Evolutionary conservation across 2,888 invertebrate species (phyloP), one percentile per base, ranked within the genome.

Genomic region (Erebia aethiops): DNA sequence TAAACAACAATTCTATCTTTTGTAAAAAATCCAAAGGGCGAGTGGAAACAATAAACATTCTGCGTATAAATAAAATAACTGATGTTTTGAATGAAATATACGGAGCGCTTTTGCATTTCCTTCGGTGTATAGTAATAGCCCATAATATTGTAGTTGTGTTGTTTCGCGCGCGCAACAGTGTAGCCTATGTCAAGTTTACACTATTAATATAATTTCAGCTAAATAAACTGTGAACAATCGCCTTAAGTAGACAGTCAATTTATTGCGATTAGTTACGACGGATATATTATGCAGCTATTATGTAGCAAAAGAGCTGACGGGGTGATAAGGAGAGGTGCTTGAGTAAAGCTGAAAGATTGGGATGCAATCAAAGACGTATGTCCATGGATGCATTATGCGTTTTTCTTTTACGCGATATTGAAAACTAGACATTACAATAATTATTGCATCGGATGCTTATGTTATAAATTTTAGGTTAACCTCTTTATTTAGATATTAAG

Each of bases 211-310:
- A 18, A 18, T 18, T 61, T 46, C 13, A 61, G 46, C 7, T 18
- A 61, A 61, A 46, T 46, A 46, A 61, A 61, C 46, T 26, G 41
- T 57, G 56, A 21, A 56, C 41, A 5, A 61, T 46, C 10, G 46
- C 14, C n/a, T 41, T 60, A 18, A 9, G 46, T 41, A 16, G 46
- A 18, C 61, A 13, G 43, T 16, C 43, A 46, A 61, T 46, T 61
- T 61, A 61, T 46, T 61, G 46, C 61, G 46, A 61, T 41, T n/a
- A 41, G 43, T 46, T 46, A 13, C 43, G 41, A 46, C 46, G 61
- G 9, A 43, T 14, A 26, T n/a, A n/a, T n/a, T n/a, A n/a, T 57
- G 21, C 26, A 57, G 21, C 13, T 21, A 14, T 13, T n/a, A 13
- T 13, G 7, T 57, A 54, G 21, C 26, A 1, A 3, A 10, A 54